Evolutionary conservation across 2,797 vertebrate genomes (phyloP), one percentile per base, ranked within the genome.

Genomic region (Protosalanx chinensis): DNA sequence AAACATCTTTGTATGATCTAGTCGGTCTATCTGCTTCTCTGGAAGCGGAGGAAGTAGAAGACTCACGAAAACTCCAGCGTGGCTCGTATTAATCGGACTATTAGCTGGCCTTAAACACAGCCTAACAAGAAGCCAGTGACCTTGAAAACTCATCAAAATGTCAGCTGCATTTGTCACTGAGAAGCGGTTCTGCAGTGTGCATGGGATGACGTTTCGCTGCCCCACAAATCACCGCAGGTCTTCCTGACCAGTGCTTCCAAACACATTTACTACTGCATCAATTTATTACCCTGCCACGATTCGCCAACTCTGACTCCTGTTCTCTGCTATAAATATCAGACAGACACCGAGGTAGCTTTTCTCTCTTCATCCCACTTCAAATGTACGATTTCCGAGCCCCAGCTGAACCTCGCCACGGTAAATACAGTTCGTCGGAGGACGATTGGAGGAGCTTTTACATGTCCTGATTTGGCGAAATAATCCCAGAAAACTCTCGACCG

Each of bases 1-100:
- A 58, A 68, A 81, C 81, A 85, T 78, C 86, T 90, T 92, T 90
- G 90, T 93, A 88, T 91, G 89, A 90, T 92, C 89, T 91, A 83
- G 83, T 87, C 87, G 86, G 90, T 85, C 88, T 90, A 89, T 91
- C 88, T 88, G 78, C 88, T 79, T 86, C 79, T 84, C 79, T 81
- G 81, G 82, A 83, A 79, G 82, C 61, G 82, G 75, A 79, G 75
- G 73, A 67, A 70, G 69, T 13, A 70, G 69, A 64, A 59, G 32
- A 68, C 80, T 78, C 72, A 78, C 82, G 86, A 74, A 57, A 62
- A 72, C 82, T 64, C 65, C 68, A 73, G 76, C 67, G 10, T 35
- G 58, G 74, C 16, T 33, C 68, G 67, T 79, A 73, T 86, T 82
- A 80, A 82, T 82, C 72, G 68, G 67, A 68, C 70, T 74, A 82